Evolutionary conservation across 2,888 invertebrate species (phyloP), one percentile per base, ranked within the genome.

Genomic region (Plemyria rubiginata): DNA sequence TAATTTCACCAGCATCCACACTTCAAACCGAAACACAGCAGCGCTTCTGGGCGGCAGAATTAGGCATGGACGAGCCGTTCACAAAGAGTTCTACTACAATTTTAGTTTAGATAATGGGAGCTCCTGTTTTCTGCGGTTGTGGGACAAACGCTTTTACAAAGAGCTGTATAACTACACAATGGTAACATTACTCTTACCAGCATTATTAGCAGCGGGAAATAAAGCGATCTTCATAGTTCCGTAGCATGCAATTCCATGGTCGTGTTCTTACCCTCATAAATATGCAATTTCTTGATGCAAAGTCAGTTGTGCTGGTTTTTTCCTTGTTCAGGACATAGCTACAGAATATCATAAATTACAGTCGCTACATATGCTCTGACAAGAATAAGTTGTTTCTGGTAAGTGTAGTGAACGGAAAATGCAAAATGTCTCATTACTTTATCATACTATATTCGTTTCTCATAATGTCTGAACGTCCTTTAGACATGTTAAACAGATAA

Each of bases 261-360:
- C 55, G 62, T 68, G 66, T 63, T 60, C 54, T 15, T 56, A 49
- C n/a, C 40, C 67, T 72, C 70, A 74, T 77, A 77, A 71, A 74
- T 75, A 79, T 78, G 72, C 71, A 72, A 73, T 74, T 68, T 66
- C 67, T 71, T 65, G 38, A 54, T 62, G 58, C 62, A 62, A 70
- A 61, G 59, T 56, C 54, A 32, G 54, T 15, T 66, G 58, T 51
- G 38, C 63, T 61, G 54, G 52, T 66, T 71, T 70, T 68, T 51
- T 49, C 66, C 36, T 40, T 9, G 50, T 62, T 22, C 6, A 40
- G 46, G 40, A 28, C 16, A 40, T 15, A 45, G 22, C 38, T 49
- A 43, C 49, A 22, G 49, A 49, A 29, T 53, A 53, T 29, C 8
- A 36, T 36, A 38, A 3, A 38, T 38, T 38, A 38, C 0, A 38